Conservation (phyloP, 1,140 invertebrate species). For the Mya arenaria region DNA sequence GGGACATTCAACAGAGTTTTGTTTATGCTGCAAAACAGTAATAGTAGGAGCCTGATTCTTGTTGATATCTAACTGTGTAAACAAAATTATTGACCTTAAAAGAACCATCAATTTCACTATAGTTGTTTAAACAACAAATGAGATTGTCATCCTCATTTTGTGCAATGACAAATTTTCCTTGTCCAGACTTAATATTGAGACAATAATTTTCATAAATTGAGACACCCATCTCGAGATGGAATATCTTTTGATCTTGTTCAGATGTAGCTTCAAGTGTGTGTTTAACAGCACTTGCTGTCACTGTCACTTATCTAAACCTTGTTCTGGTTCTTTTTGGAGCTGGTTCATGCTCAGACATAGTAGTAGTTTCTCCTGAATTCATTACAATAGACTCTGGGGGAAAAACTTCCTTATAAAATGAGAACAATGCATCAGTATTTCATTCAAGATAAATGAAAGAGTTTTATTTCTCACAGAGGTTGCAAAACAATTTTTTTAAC, state of each 20-base stretch:
- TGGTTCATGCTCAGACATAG: too few species aligned
- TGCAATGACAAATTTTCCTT: background rate
- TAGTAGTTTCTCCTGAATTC: too few species aligned
- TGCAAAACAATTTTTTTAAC: background rate
- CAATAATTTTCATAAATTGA: too few species aligned
- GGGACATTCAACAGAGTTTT: background rate
- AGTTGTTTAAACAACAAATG: slow-evolving; percentile 11
- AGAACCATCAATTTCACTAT: slow-evolving; percentile 19
- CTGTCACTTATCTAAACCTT: too few species aligned
- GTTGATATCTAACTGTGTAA: background rate
- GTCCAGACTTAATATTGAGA: too few species aligned
- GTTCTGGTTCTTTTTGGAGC: too few species aligned
- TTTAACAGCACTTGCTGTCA: too few species aligned
- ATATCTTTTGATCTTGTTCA: background rate
- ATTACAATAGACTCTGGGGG: too few species aligned
- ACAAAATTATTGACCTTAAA: background rate
- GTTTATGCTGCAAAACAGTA: slow-evolving; percentile 24
- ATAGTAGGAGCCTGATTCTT: background rate
- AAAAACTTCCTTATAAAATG: too few species aligned
- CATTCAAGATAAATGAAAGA: background rate
- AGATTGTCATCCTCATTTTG: background rate
- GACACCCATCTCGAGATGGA: too few species aligned
- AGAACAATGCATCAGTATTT: too few species aligned
- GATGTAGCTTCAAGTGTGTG: too few species aligned
- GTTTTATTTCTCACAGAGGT: background rate